phyloP scores from a whole-genome alignment of 2,797 vertebrate species.

The Cacajao melanocephalus region DNA sequence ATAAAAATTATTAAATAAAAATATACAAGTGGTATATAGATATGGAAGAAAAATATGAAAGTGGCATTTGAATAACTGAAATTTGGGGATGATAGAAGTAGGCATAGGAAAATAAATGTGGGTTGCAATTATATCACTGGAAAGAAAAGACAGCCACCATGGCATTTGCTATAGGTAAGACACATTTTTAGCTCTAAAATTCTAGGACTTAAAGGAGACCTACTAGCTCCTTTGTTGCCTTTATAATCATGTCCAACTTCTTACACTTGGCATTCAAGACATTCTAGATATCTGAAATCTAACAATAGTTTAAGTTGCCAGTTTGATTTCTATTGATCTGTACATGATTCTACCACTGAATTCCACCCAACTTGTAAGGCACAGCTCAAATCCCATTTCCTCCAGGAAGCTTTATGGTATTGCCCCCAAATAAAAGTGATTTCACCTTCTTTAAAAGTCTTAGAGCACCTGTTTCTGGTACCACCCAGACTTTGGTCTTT shows the following conservation, averaged over 20 bases:
- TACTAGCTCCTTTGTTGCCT: constrained; percentile 4
- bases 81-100: neutral
- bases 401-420: neutral
- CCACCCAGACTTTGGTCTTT: neutral
- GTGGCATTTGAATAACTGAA: neutral
- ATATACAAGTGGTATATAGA: neutral
- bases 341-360: neutral
- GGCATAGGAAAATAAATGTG: neutral
- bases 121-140: neutral
- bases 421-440: neutral
- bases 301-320: neutral
- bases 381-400: neutral
- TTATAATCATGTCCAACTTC: neutral
- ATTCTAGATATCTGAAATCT: neutral
- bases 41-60: constrained; percentile 17
- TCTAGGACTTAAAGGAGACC: neutral
- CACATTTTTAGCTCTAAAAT: neutral
- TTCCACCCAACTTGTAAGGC: neutral
- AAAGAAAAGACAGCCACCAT: neutral
- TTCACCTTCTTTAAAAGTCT: constrained; percentile 12
- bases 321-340: neutral
- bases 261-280: neutral
- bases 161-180: neutral
- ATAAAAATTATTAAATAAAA: constrained; percentile 24
- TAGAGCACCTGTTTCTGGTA: neutral